Evolutionary conservation across 2,113 vertebrate genomes (phyloP), one percentile per base, ranked within the genome.

Genomic region (Gymnarchus niloticus): DNA sequence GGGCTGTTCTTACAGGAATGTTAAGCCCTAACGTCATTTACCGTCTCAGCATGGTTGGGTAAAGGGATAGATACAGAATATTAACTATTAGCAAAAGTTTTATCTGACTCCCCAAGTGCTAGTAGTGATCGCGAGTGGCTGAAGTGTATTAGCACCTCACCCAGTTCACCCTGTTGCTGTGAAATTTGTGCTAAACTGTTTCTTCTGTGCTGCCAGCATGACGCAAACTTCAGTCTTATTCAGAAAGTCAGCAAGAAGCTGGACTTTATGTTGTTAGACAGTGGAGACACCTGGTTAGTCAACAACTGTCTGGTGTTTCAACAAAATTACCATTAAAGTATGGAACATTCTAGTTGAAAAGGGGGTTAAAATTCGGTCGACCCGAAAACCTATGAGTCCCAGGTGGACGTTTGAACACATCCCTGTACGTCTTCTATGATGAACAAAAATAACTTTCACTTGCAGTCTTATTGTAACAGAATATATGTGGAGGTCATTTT

Each of bases 21-120:
- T 82, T 82, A 82, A 82, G 37, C 51, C 80, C 80, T 48, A 54
- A 54, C 80, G 37, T 49, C 44, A 82, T 41, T 12, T 56, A 23
- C 9, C 48, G 25, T 44, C 77, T 81, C 49, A 49, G 48, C 46
- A 6, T 73, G 65, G 12, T 33, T 73, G 65, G 14, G 4, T 37
- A 19, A 73, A 33, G 65, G 65, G 17, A 73, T 19, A 9, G 65
- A 73, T 73, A 73, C 19, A 41, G 41, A 41, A 73, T 69, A 69
- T 73, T 37, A 73, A 73, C 65, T 73, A 14, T 28, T 69, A 69
- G 10, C n/a, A n/a, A 69, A 69, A 69, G 28, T 73, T 73, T 73
- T 41, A 33, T 33, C 33, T 73, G 65, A 73, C 33, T 6, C 41
- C 41, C 33, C 65, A 73, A 73, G 33, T 73, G 41, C 33, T 73